Conservation (phyloP, 2,797 vertebrate genomes). For the Potorous gilbertii region DNA sequence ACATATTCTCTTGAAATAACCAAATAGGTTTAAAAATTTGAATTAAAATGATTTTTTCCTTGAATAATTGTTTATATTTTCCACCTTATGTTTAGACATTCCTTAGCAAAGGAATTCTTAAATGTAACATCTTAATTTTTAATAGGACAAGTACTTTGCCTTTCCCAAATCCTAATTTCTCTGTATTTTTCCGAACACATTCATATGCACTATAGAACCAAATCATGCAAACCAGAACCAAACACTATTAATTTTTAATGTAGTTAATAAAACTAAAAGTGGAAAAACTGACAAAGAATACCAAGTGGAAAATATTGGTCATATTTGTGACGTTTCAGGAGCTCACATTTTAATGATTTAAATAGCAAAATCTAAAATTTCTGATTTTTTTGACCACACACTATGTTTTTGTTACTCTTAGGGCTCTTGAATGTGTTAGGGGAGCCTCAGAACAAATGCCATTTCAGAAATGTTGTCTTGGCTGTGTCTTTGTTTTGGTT, state of each 20-base stretch:
- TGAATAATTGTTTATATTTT: not conserved
- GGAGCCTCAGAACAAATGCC: not conserved
- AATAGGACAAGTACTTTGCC: not conserved
- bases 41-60: not conserved
- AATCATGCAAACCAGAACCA: conserved; percentile 24
- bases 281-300: not conserved
- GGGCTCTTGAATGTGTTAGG: not conserved
- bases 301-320: not conserved
- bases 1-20: not conserved
- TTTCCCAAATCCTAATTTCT: not conserved
- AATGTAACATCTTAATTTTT: not conserved
- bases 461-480: not conserved
- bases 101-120: not conserved
- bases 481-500: not conserved
- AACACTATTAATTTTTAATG: not conserved
- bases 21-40: not conserved
- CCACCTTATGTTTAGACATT: not conserved
- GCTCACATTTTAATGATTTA: conserved; percentile 41
- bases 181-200: conserved; percentile 20
- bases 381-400: not conserved
- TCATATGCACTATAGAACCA: conserved; percentile 40
- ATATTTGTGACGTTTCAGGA: conserved; percentile 45
- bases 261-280: not conserved
- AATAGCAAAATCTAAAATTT: conserved; percentile 36
- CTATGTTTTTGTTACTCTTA: not conserved